phyloP scores from a whole-genome alignment of 2,797 vertebrate species.

The Danio albolineatus region DNA sequence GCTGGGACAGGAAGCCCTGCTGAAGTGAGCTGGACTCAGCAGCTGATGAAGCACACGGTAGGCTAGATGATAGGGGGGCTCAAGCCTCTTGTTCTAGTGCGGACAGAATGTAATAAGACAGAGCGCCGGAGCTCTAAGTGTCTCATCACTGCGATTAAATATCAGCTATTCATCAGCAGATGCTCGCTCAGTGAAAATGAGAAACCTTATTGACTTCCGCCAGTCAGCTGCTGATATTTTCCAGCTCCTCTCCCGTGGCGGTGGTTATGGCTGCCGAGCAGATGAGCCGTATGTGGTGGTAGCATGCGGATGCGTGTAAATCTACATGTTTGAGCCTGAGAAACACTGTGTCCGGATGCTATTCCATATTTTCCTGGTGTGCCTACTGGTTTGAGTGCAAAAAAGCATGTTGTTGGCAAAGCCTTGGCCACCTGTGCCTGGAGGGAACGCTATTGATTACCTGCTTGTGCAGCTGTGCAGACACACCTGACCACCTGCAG shows the following conservation, averaged over 20 bases:
- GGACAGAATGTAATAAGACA: slow-evolving; percentile 30
- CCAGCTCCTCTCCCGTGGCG: slow-evolving; percentile 15
- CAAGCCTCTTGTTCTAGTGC: slow-evolving; percentile 16
- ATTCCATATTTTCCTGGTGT: slow-evolving; percentile 31
- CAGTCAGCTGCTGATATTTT: slow-evolving; percentile 26
- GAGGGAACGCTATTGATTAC: slow-evolving; percentile 40
- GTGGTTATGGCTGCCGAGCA: neutral
- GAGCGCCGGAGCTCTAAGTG: slow-evolving; percentile 14
- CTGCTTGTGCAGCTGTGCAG: slow-evolving; percentile 43
- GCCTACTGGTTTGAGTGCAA: slow-evolving; percentile 18
- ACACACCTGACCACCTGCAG: slow-evolving; percentile 55
- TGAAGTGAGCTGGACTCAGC: slow-evolving; percentile 31
- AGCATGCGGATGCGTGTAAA: neutral
- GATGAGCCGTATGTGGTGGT: slow-evolving; percentile 4
- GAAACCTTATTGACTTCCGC: slow-evolving; percentile 36
- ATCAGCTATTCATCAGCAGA: slow-evolving; percentile 54
- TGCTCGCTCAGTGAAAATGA: slow-evolving; percentile 45
- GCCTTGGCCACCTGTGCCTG: slow-evolving; percentile 38
- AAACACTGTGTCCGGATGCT: neutral
- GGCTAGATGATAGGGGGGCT: neutral
- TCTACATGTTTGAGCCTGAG: slow-evolving; percentile 15
- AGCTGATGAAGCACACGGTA: slow-evolving; percentile 30
- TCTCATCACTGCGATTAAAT: slow-evolving; percentile 52
- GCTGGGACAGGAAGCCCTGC: slow-evolving; percentile 35
- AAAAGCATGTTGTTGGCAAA: slow-evolving; percentile 33